These are phyloP conservation scores for Geopemphigus sp. DNA, from an alignment of 1,140 invertebrate species.

Conservation along the genomic window DNA sequence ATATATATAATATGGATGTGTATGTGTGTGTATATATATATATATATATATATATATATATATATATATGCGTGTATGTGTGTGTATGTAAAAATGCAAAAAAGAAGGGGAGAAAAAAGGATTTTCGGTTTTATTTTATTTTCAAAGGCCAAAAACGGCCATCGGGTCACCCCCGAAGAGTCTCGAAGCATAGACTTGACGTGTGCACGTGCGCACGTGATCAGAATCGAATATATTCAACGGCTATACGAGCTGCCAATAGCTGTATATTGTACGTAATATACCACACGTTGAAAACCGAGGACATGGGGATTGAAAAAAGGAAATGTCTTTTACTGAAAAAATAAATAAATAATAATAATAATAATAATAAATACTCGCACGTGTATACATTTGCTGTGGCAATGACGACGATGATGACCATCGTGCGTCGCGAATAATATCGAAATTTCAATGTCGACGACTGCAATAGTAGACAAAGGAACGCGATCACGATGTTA, in stretches of 20 bases:
- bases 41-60: too few species aligned
- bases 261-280: neutral
- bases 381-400: too few species aligned
- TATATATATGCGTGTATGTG: too few species aligned
- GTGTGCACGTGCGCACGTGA: slow-evolving; percentile 12
- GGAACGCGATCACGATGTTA: too few species aligned
- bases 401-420: too few species aligned
- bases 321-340: neutral
- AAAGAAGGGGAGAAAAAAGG: neutral
- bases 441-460: neutral
- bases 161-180: neutral
- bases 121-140: neutral
- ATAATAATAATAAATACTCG: too few species aligned
- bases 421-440: slow-evolving; percentile 6
- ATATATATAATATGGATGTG: too few species aligned
- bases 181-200: neutral
- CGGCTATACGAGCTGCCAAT: neutral
- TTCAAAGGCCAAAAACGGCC: neutral
- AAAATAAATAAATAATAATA: too few species aligned
- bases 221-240: slow-evolving; percentile 23
- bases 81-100: neutral
- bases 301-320: neutral
- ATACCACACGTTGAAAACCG: neutral
- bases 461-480: too few species aligned
- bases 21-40: too few species aligned